Conservation (phyloP, 2,888 invertebrate genomes). For the Amphipyra tragopoginis region DNA sequence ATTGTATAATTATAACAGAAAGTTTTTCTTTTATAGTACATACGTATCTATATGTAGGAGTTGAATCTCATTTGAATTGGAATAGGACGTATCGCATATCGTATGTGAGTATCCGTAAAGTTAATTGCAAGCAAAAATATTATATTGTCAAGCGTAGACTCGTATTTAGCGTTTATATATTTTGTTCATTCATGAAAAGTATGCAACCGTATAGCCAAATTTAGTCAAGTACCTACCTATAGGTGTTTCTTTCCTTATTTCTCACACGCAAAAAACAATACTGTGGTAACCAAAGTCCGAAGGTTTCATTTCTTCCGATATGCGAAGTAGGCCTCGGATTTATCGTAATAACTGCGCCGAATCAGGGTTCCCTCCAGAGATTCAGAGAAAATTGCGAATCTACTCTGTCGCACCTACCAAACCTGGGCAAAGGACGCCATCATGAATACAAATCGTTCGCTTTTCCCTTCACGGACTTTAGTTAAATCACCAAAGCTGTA, state of each 20-base stretch:
- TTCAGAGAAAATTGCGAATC: constrained; percentile 60
- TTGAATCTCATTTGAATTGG: too few relatives aligned
- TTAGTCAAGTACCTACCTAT: not conserved
- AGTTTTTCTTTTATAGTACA: too few relatives aligned
- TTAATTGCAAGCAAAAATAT: too few relatives aligned
- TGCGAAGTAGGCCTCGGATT: constrained; percentile 45
- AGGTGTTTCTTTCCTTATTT: not conserved
- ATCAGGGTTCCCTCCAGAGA: constrained; percentile 61
- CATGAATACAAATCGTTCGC: constrained; percentile 68
- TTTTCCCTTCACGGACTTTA: constrained; percentile 62
- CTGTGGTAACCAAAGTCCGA: constrained; percentile 23
- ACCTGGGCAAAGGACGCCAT: constrained; percentile 64
- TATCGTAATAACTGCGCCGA: constrained; percentile 59
- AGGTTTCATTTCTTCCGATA: constrained; percentile 36
- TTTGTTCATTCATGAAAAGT: too few relatives aligned
- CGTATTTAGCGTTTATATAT: too few relatives aligned
- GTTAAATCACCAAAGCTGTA: constrained; percentile 65
- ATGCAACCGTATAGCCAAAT: too few relatives aligned
- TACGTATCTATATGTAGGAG: too few relatives aligned
- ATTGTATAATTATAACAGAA: too few relatives aligned
- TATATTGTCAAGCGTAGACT: too few relatives aligned
- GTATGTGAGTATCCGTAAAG: too few relatives aligned
- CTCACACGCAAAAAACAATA: not conserved
- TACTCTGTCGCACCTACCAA: constrained; percentile 63
- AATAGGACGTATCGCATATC: too few relatives aligned